Base-by-base conservation (phyloP, 2,113 vertebrate species). In the Pluvianellus socialis region DNA sequence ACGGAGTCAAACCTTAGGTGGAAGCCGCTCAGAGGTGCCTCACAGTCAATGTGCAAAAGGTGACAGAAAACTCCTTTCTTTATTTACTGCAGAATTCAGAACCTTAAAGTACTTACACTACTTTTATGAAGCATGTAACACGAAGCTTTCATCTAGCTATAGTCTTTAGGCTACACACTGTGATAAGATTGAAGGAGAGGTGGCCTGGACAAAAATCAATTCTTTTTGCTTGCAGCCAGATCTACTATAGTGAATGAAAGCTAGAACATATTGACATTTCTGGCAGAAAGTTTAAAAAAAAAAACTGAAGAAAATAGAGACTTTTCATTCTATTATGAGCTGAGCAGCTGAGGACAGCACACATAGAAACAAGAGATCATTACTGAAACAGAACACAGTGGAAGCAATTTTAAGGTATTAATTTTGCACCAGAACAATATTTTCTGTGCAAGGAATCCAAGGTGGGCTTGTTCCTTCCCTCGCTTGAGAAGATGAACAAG, bases 191-290 rank as follows among this genome's bases (percentile, higher is more conserved):
- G 88, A 97, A 95, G 75, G 45, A 90, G 95, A 96, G 66, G 93
- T 84, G 47, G 66, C n/a, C 77, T 63, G 66, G 79, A 71, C 15
- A 9, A 94, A 96, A 97, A 94, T 75, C 12, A 4, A 94, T 94
- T 89, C n/a, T 75, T 96, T 92, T 81, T 94, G 79, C 91, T 94
- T 86, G 86, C 81, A 96, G 93, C 32, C 56, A 68, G 40, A 95
- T 95, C 90, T 94, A 94, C 88, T 63, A 42, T 1, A 85, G 85
- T 49, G 84, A 97, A 95, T 87, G 91, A 92, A 95, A 94, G 83
- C 63, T 40, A 61, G 86, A 92, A 92, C 55, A 91, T 94, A 98
- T 83, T 88, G 92, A 94, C 79, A 70, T 68, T 76, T 94, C 93
- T 92, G 70, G 44, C 35, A 97, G 86, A 87, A 85, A 92, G 62